Evolutionary conservation across 1,140 invertebrate species (phyloP).

Genomic region (Orchestia grillus): DNA sequence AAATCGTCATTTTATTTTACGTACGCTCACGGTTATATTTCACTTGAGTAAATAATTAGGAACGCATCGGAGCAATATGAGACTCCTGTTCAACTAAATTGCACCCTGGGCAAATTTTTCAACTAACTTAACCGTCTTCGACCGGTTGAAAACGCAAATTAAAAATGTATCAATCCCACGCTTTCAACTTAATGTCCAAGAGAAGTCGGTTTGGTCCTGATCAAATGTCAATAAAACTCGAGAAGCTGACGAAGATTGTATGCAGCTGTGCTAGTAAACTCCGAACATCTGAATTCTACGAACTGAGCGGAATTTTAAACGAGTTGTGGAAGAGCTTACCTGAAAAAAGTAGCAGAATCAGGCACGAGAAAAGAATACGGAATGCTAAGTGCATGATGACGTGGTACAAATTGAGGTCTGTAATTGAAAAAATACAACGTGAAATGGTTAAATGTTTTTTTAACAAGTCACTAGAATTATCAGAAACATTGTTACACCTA

Average conservation of each 20-base stretch:
- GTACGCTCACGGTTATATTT: too few species aligned
- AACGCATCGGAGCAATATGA: too few species aligned
- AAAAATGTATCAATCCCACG: background rate
- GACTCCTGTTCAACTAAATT: too few species aligned
- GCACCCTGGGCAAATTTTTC: too few species aligned
- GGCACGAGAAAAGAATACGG: background rate
- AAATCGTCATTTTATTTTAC: too few species aligned
- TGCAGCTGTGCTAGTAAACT: background rate
- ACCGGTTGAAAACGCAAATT: background rate
- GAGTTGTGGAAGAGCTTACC: background rate
- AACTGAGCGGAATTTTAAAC: background rate
- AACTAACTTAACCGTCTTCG: background rate
- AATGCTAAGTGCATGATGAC: constrained; percentile 6
- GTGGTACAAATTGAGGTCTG: background rate
- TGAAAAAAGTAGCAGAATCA: constrained; percentile 9
- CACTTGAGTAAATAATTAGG: too few species aligned
- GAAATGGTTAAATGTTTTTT: background rate
- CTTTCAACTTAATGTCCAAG: background rate
- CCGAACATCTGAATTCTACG: background rate
- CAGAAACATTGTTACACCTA: too few species aligned
- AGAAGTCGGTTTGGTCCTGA: background rate
- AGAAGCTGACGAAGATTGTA: background rate
- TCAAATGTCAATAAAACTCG: background rate
- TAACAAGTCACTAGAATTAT: too few species aligned
- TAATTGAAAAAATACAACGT: background rate